A percentile compares a stretch with the other conserved stretches of the same genome.
Conservation (phyloP, 2,113 vertebrate species). For the Ameiurus melas region DNA sequence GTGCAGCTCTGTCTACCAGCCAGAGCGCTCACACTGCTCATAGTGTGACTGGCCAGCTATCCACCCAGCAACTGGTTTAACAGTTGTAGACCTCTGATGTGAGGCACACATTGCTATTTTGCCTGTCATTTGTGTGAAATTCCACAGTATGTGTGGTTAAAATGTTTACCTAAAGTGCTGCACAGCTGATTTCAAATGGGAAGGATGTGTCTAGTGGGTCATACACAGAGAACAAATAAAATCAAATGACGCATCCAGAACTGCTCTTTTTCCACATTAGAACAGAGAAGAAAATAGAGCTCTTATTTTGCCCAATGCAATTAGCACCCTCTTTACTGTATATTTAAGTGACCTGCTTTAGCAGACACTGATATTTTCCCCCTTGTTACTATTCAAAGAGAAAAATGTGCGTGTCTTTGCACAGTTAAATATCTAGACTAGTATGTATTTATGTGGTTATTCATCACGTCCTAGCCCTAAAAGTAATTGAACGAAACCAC, state of each 20-base stretch:
- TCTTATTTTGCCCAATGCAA: background rate
- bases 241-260: conserved; percentile 43
- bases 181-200: conserved; percentile 27
- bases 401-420: conserved; percentile 27
- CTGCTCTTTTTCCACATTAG: conserved; percentile 19
- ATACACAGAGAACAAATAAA: conserved; percentile 11
- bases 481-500: conserved; percentile 7
- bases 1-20: background rate
- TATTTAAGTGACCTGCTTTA: conserved; percentile 6
- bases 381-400: background rate
- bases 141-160: conserved; percentile 4
- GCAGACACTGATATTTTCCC: conserved; percentile 13
- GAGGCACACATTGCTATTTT: conserved; percentile 27
- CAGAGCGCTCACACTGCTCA: background rate
- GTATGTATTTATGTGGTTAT: conserved; percentile 31
- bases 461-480: conserved; percentile 21
- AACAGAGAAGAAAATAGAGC: conserved; percentile 9
- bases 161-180: conserved; percentile 11
- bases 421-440: conserved; percentile 27
- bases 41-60: conserved; percentile 20
- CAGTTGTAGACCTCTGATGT: conserved; percentile 36
- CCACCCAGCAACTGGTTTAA: conserved; percentile 35
- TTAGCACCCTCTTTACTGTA: conserved; percentile 5
- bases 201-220: background rate
- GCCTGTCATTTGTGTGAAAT: conserved; percentile 27